A percentile compares a stretch with the other conserved stretches of the same genome.
Conservation (phyloP, 2,113 vertebrate genomes). For the Colinus virginianus region DNA sequence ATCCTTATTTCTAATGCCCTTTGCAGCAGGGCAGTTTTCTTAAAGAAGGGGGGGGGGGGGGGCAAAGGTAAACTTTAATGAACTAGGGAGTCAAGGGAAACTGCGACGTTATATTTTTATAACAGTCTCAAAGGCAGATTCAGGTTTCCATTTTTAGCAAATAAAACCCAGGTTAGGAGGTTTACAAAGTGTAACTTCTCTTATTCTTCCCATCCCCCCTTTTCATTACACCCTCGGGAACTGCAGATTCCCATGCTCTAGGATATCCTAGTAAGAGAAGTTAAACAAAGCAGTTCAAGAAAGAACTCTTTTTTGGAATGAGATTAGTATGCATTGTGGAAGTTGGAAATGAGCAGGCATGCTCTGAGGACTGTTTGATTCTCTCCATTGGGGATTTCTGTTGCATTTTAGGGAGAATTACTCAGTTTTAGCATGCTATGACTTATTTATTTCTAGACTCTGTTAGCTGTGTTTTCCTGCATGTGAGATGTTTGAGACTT, state of each 20-base stretch:
- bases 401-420: constrained; percentile 15
- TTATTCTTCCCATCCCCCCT: neutral
- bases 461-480: neutral
- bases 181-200: neutral
- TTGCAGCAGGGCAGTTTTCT: constrained; percentile 41
- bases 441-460: constrained; percentile 11
- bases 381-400: neutral
- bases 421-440: neutral
- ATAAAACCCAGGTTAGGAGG: constrained; percentile 38
- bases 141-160: constrained; percentile 51
- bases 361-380: neutral
- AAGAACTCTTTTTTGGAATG: neutral
- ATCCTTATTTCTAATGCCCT: constrained; percentile 61
- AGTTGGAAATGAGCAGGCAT: neutral
- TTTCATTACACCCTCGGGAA: neutral
- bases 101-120: neutral
- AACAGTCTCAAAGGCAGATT: constrained; percentile 36
- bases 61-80: constrained; percentile 9
- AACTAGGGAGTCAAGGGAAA: constrained; percentile 47
- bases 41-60: neutral
- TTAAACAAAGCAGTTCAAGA: constrained; percentile 1
- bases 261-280: constrained; percentile 2
- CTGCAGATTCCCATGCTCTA: neutral
- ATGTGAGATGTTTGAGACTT: neutral
- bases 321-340: neutral